Base-by-base conservation (phyloP, 35 echinoderm and acorn worm species). In the Apostichopus japonicus region DNA sequence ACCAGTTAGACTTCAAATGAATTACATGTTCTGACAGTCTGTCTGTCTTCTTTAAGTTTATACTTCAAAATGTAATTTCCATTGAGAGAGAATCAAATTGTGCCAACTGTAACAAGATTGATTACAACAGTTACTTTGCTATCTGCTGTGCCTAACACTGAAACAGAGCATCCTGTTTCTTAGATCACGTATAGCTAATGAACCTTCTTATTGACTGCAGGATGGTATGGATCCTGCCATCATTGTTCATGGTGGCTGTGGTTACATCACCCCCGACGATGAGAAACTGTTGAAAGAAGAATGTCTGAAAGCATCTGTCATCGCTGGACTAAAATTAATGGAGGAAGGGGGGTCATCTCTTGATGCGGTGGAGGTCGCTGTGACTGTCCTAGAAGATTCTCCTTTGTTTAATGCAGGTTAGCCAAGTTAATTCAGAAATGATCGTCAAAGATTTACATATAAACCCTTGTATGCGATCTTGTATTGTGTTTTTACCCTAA, bases 351-450 rank as follows among this genome's bases (percentile, higher is more conserved):
- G 54, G 11, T 57, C 81, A 0, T 84, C 81, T 57, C 16, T 84
- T 9, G 81, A 84, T 84, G 81, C 81, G 23, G 81, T 84, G 56
- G 81, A 84, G 19, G 51, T 16, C 21, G 81, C 81, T 57, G 81
- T 84, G 13, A 23, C 53, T 6, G 4, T 84, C 23, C 21, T 84
- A 23, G 81, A 84, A 24, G 81, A 84, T 24, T 84, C 81, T 54
- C 81, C 81, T 22, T 57, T 84, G 10, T 84, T 84, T 57, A 84
- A 84, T 84, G 81, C 81, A 84, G 81, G 81, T 84, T 44, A 57
- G 14, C 71, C 7, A 19, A 19, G 19, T 73, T 23, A 73, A n/a
- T 19, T 75, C n/a, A 19, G 57, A 61, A 17, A n/a, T 77, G 73
- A 77, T 77, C 1, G 10, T 27, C 17, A n/a, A 5, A 77, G 24